Percentiles rank a stretch among this genome's conserved stretches.
Evolutionary conservation across 2,888 invertebrate genomes (phyloP).

Genomic region (Epirrhoe alternata): DNA sequence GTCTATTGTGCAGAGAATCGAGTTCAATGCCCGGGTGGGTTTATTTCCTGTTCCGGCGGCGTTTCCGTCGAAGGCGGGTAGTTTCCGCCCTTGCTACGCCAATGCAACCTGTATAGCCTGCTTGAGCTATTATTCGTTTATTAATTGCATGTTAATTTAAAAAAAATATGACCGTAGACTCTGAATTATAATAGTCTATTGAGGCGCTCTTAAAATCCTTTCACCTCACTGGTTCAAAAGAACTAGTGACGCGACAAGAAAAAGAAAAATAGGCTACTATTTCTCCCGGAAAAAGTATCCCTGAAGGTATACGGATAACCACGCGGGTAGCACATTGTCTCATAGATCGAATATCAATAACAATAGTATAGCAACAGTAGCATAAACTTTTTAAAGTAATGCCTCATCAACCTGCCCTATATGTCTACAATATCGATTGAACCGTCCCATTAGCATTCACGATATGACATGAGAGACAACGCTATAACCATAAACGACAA

Average conservation of each 20-base stretch:
- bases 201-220: no score
- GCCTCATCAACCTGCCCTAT: neutral
- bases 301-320: no score
- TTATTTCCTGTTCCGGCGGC: constrained; percentile 19
- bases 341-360: no score
- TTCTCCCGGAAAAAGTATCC: no score
- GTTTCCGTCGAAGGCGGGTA: constrained; percentile 13
- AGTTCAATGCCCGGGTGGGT: constrained; percentile 21
- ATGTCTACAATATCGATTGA: constrained; percentile 5
- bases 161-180: neutral
- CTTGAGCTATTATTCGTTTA: neutral
- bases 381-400: neutral
- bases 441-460: constrained; percentile 6
- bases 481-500: neutral
- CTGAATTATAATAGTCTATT: no score
- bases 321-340: no score
- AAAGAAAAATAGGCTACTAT: no score
- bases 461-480: constrained; percentile 3
- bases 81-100: constrained; percentile 17
- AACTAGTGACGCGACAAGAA: no score
- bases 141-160: neutral
- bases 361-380: neutral
- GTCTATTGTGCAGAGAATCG: neutral
- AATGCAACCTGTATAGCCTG: constrained; percentile 1
- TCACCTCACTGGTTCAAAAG: no score